Evolutionary conservation across 2,113 vertebrate species (phyloP).

Genomic region (Garra rufa): DNA sequence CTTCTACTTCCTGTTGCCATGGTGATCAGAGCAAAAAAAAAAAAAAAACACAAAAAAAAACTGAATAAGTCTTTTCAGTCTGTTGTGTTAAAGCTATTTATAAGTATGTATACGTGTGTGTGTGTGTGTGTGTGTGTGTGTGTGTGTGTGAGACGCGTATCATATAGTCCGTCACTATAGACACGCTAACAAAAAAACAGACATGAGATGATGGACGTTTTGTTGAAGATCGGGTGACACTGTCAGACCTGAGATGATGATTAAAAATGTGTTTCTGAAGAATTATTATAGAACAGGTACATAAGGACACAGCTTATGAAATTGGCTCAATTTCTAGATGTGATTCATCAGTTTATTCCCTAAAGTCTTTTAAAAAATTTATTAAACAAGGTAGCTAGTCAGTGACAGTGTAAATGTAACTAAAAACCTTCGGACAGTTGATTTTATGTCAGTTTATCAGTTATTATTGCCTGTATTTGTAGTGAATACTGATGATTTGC

Average conservation of each 20-base stretch:
- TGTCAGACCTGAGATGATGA: neutral
- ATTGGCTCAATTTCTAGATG: neutral
- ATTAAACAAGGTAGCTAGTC: neutral
- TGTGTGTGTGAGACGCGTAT: neutral
- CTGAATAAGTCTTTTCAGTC: constrained; percentile 41
- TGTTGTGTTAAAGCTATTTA: constrained; percentile 37
- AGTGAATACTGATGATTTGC: neutral
- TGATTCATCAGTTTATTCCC: neutral
- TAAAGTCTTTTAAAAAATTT: neutral
- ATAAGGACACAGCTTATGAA: neutral
- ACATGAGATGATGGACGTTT: neutral
- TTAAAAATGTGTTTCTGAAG: neutral
- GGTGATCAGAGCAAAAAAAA: constrained; percentile 41
- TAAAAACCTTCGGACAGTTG: neutral
- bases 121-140: neutral
- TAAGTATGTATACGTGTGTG: neutral
- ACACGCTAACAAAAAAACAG: neutral
- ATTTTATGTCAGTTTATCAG: neutral
- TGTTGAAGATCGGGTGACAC: neutral
- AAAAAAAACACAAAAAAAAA: constrained; percentile 12
- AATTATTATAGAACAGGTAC: neutral
- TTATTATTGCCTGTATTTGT: neutral
- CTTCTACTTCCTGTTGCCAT: constrained; percentile 43
- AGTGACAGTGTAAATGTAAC: neutral
- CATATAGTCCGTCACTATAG: neutral